A percentile compares a stretch with the other conserved stretches of the same genome.
Conservation (phyloP, 2,888 invertebrate genomes). For the Incurvaria masculella region DNA sequence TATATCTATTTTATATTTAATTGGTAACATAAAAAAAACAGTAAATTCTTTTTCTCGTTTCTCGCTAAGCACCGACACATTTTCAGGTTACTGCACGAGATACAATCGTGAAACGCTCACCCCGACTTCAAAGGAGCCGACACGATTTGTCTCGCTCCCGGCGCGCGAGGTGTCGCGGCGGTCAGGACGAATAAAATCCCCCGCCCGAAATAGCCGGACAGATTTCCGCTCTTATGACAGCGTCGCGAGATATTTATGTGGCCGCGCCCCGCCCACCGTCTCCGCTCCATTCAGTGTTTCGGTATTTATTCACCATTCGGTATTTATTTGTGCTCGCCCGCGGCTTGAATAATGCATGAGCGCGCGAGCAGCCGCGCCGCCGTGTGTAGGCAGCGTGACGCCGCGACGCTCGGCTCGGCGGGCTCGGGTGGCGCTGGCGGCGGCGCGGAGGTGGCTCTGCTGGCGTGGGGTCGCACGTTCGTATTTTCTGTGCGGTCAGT, state of each 20-base stretch:
- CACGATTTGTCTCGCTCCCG: neutral
- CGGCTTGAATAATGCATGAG: constrained; percentile 54
- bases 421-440: constrained; percentile 21
- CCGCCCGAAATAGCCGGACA: constrained; percentile 44
- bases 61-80: no score
- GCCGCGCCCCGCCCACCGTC: constrained; percentile 48
- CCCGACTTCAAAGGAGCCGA: neutral
- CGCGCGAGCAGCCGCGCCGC: constrained; percentile 50
- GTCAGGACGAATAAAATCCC: neutral
- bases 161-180: neutral
- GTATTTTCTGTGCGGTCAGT: no score
- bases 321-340: constrained; percentile 57
- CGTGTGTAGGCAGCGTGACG: constrained; percentile 57
- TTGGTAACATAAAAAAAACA: no score
- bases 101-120: no score
- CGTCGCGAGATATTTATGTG: constrained; percentile 50
- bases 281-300: constrained; percentile 55
- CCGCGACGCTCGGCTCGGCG: constrained; percentile 23
- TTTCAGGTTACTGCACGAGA: no score
- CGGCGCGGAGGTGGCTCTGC: no score
- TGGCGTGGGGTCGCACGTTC: no score
- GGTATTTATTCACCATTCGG: constrained; percentile 55
- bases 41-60: no score
- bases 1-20: no score
- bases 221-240: constrained; percentile 50